Conservation (phyloP, 2,113 vertebrate genomes). For the Arenaria interpres region DNA sequence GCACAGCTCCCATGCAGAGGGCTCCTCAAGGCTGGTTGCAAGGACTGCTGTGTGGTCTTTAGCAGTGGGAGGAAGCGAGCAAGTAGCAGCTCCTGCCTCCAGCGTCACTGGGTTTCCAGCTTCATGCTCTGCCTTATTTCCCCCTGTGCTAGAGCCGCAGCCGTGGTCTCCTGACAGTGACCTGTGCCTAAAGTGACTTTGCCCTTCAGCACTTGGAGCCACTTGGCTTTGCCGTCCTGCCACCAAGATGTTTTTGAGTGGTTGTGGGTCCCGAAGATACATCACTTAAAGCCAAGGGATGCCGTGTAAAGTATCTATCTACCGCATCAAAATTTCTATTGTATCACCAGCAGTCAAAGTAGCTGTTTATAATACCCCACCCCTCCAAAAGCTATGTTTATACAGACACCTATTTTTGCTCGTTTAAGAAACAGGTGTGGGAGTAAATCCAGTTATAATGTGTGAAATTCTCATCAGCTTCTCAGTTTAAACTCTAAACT, state of each 20-base stretch:
- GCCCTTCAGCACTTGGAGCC: background rate
- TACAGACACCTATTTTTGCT: background rate
- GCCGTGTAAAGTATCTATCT: background rate
- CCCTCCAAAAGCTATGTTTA: background rate
- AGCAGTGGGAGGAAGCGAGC: background rate
- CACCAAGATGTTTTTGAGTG: background rate
- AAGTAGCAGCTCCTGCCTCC: background rate
- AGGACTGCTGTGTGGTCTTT: background rate
- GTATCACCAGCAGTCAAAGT: background rate
- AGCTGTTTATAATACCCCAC: background rate
- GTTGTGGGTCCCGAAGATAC: background rate
- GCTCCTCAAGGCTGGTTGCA: background rate
- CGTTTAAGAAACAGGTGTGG: conserved; percentile 19
- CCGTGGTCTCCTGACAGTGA: background rate
- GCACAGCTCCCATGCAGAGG: background rate
- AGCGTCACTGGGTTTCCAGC: background rate
- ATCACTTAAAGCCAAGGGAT: background rate
- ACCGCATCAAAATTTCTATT: background rate
- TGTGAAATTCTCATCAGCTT: conserved; percentile 1
- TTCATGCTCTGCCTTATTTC: background rate
- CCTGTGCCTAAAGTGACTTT: background rate
- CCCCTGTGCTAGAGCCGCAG: background rate
- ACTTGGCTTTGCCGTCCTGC: background rate
- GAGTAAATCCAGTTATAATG: background rate
- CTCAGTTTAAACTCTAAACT: conserved; percentile 8